Evolutionary conservation across 2,888 invertebrate genomes (phyloP).

Genomic region (Leptopterna dolabrata): DNA sequence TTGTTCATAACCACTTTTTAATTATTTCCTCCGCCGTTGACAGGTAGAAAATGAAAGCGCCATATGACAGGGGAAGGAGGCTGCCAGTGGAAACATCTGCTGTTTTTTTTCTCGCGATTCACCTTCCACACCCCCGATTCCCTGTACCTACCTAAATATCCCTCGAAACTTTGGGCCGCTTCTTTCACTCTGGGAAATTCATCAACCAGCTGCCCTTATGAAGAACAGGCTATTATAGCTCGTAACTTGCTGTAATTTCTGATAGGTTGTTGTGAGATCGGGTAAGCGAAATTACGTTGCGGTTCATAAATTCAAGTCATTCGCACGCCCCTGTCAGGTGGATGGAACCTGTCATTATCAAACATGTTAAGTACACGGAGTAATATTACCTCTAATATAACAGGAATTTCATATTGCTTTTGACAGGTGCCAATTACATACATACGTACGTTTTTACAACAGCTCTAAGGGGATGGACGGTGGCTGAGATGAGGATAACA

Average conservation of each 20-base stretch:
- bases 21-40: slow-evolving; percentile 51
- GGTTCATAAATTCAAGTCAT: slow-evolving; percentile 9
- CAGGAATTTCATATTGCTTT: background rate
- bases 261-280: background rate
- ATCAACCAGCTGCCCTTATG: slow-evolving; percentile 33
- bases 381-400: background rate
- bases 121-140: slow-evolving; percentile 11
- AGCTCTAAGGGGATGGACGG: too few species aligned
- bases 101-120: slow-evolving; percentile 27
- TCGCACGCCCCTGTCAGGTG: background rate
- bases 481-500: too few species aligned
- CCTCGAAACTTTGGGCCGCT: background rate
- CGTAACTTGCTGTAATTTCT: background rate
- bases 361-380: background rate
- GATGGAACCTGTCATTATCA: background rate
- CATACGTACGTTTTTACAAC: too few species aligned
- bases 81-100: slow-evolving; percentile 40
- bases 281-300: background rate
- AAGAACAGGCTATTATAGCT: background rate
- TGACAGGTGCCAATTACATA: background rate
- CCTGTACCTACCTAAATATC: slow-evolving; percentile 21
- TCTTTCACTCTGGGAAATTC: background rate
- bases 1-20: slow-evolving; percentile 51
- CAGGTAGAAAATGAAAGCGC: slow-evolving; percentile 52
- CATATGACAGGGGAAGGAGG: slow-evolving; percentile 32